Evolutionary conservation across 2,888 invertebrate species (phyloP).

Genomic region (Diachrysia chrysitis): DNA sequence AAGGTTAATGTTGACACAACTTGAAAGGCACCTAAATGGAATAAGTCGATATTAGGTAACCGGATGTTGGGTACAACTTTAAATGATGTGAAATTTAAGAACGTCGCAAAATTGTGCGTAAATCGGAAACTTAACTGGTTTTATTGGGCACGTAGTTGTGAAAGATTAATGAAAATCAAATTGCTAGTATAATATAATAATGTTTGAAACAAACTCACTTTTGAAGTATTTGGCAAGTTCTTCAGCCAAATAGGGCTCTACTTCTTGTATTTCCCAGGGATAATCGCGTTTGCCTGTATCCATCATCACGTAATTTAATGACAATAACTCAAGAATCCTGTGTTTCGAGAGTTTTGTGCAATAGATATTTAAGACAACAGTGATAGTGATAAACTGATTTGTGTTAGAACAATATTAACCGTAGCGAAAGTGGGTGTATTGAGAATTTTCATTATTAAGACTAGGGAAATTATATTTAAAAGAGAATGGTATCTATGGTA

Average conservation of each 20-base stretch:
- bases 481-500: too few relatives aligned
- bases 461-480: too few relatives aligned
- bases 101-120: slow-evolving; percentile 27
- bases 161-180: slow-evolving; percentile 1
- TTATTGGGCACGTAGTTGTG: slow-evolving; percentile 10
- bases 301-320: slow-evolving; percentile 6
- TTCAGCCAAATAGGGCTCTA: slow-evolving; percentile 17
- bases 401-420: not conserved
- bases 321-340: not conserved
- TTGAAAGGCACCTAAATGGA: not conserved
- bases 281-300: slow-evolving; percentile 12
- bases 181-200: too few relatives aligned
- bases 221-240: slow-evolving; percentile 32
- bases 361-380: not conserved
- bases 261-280: slow-evolving; percentile 31
- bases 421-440: not conserved
- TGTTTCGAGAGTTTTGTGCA: not conserved
- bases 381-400: not conserved
- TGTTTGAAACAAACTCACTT: slow-evolving; percentile 30
- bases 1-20: not conserved
- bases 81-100: slow-evolving; percentile 17
- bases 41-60: not conserved
- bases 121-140: slow-evolving; percentile 20
- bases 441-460: too few relatives aligned
- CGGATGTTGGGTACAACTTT: slow-evolving; percentile 4